phyloP scores from a whole-genome alignment of 2,888 invertebrate species.

The Andrena fulva region DNA sequence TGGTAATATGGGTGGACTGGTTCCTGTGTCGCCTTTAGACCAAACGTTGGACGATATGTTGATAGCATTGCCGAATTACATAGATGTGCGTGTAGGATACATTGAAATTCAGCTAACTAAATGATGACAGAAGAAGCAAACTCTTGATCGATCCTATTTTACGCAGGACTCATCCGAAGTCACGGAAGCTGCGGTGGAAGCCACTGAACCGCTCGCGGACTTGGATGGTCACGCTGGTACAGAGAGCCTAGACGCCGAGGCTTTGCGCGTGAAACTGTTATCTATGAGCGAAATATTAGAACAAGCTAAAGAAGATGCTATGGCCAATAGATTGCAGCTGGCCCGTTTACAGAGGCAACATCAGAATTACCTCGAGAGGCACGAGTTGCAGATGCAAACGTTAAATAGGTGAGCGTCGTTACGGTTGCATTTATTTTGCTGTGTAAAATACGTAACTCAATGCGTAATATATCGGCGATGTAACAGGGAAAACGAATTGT shows the following conservation, averaged over 20 bases:
- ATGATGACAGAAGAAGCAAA: neutral
- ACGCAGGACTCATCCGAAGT: slow-evolving; percentile 77
- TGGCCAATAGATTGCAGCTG: slow-evolving; percentile 79
- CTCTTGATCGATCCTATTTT: neutral
- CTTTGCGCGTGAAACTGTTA: slow-evolving; percentile 76
- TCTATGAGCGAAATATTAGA: slow-evolving; percentile 81
- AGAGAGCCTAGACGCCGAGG: slow-evolving; percentile 76
- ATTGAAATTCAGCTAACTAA: neutral
- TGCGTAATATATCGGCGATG: slow-evolving; percentile 12
- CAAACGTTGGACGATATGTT: slow-evolving; percentile 82
- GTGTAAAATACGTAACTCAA: neutral
- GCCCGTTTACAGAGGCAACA: slow-evolving; percentile 82
- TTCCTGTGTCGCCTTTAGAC: slow-evolving; percentile 82
- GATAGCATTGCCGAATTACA: slow-evolving; percentile 81
- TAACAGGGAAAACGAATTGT: slow-evolving; percentile 91
- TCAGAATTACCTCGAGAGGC: slow-evolving; percentile 82
- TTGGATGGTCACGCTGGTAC: slow-evolving; percentile 71
- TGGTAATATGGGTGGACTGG: slow-evolving; percentile 80
- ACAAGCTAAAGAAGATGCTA: slow-evolving; percentile 81
- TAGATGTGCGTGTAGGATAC: slow-evolving; percentile 78
- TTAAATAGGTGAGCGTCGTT: slow-evolving; percentile 87
- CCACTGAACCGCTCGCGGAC: slow-evolving; percentile 78
- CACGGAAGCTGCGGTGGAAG: slow-evolving; percentile 81
- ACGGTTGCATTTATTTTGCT: neutral
- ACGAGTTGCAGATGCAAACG: slow-evolving; percentile 86